Conservation (phyloP, 2,797 vertebrate genomes). For the Rhynchotus rufescens region DNA sequence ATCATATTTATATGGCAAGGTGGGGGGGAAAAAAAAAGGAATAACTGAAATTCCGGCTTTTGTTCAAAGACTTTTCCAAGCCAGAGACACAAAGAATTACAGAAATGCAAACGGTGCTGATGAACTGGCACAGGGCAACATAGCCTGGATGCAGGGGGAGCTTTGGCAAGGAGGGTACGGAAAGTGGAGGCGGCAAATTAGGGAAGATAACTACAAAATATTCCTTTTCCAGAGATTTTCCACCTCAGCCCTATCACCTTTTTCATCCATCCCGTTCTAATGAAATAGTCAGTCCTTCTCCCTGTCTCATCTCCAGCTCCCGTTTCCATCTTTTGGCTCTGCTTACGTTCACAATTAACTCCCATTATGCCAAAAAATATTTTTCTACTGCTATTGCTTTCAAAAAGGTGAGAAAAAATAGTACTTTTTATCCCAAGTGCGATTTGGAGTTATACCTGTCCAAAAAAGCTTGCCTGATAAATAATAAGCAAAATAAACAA, state of each 20-base stretch:
- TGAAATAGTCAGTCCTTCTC: neutral
- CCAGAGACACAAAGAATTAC: neutral
- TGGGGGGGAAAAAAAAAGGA: too few relatives aligned
- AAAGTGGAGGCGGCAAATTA: conserved; percentile 11
- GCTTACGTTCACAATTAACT: neutral
- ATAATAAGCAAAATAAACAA: neutral
- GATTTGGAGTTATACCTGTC: too few relatives aligned
- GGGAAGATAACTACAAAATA: neutral
- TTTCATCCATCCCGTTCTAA: neutral
- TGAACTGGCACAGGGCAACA: neutral
- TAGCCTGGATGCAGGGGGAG: neutral
- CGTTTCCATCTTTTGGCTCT: neutral
- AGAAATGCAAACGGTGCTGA: neutral
- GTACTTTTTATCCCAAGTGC: neutral
- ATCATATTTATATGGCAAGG: conserved; percentile 29
- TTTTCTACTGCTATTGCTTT: neutral
- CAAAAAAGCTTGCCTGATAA: neutral
- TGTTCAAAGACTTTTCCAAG: conserved; percentile 46
- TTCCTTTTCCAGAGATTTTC: neutral
- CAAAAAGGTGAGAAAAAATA: neutral
- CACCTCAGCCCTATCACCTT: neutral
- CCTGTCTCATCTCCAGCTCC: neutral
- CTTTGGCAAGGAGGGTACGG: conserved; percentile 7
- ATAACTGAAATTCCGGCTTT: conserved; percentile 42
- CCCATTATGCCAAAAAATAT: neutral